A percentile compares a stretch with the other conserved stretches of the same genome.
Evolutionary conservation across 1,140 invertebrate species (phyloP).

Genomic region (Chironomus tepperi): DNA sequence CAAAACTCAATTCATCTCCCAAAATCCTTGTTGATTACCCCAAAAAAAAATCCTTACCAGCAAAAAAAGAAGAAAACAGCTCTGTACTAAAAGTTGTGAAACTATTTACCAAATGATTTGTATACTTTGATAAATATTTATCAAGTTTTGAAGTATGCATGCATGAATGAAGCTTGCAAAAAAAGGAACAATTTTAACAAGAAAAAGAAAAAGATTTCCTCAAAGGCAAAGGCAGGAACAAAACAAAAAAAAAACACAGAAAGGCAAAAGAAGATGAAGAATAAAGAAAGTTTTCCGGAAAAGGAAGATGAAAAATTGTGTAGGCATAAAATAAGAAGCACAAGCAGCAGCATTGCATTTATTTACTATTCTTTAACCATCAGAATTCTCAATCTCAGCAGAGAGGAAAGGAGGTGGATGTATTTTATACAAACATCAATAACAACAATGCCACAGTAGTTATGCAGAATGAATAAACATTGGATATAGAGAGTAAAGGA

Average conservation of each 20-base stretch:
- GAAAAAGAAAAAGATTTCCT: neutral
- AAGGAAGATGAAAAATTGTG: too few species aligned
- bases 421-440: neutral
- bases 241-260: neutral
- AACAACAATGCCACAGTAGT: constrained; percentile 6
- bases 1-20: too few species aligned
- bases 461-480: constrained; percentile 8
- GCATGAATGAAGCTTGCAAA: neutral
- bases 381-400: neutral
- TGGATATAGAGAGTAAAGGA: neutral
- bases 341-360: neutral
- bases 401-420: neutral
- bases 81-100: neutral
- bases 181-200: too few species aligned
- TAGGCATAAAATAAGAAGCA: neutral
- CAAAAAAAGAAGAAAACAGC: too few species aligned
- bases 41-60: too few species aligned
- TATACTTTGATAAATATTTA: constrained; percentile 15
- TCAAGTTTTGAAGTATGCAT: neutral
- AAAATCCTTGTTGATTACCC: too few species aligned
- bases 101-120: neutral
- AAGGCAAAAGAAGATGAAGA: neutral
- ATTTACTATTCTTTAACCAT: neutral
- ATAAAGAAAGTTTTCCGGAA: neutral
- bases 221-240: too few species aligned